Evolutionary conservation across 64 coral and sea anemone species (phyloP).

Genomic region (Dendronephthya gigantea): DNA sequence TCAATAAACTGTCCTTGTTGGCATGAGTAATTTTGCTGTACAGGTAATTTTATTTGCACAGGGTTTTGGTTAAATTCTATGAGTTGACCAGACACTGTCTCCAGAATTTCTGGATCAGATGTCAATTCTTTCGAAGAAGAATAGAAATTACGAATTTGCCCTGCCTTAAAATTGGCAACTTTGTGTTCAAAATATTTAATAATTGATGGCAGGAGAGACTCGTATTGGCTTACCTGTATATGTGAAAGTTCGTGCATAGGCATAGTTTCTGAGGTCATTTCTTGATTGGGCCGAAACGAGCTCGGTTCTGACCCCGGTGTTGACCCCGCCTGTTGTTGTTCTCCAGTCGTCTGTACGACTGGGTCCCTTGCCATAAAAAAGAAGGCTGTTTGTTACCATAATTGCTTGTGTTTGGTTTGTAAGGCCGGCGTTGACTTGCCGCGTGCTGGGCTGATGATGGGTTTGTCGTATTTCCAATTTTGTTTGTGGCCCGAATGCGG

Average conservation of each 20-base stretch:
- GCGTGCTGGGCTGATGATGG: neutral
- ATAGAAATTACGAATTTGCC: neutral
- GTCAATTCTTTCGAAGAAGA: slow-evolving; percentile 31
- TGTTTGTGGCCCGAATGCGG: neutral
- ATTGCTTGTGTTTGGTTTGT: neutral
- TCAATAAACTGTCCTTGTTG: slow-evolving; percentile 35
- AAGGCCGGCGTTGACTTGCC: neutral
- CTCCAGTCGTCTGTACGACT: slow-evolving; percentile 7
- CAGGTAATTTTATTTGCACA: slow-evolving; percentile 29
- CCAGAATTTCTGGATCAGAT: slow-evolving; percentile 43
- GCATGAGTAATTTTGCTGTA: neutral
- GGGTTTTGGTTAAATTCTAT: slow-evolving; percentile 43
- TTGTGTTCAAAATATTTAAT: slow-evolving; percentile 10
- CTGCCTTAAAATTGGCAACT: neutral
- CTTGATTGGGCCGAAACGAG: neutral
- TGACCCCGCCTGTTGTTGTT: neutral
- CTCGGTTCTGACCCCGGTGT: neutral
- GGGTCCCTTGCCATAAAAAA: neutral
- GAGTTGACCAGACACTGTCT: slow-evolving; percentile 34
- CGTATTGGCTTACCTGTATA: neutral
- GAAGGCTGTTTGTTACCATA: neutral
- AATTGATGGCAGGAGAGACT: neutral
- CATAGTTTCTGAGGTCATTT: neutral
- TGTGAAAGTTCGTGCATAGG: neutral
- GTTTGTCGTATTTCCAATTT: neutral